phyloP scores from a whole-genome alignment of 1,140 invertebrate species.

The Harpegnathos saltator region DNA sequence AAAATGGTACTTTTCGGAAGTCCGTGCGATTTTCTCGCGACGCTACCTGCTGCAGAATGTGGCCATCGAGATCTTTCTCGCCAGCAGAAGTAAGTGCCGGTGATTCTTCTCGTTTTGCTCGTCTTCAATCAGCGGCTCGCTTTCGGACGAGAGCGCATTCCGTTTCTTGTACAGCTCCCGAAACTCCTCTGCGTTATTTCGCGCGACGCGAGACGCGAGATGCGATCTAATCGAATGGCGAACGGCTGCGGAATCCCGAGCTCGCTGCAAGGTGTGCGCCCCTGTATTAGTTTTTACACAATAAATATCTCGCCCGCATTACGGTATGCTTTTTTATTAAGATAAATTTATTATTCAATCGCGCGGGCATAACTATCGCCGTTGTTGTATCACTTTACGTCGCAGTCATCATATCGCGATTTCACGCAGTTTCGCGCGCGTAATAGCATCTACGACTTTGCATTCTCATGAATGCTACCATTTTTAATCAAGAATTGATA shows the following conservation, averaged over 20 bases:
- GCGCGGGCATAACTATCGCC: slow-evolving; percentile 44
- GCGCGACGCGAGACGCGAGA: slow-evolving; percentile 77
- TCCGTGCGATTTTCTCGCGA: slow-evolving; percentile 98
- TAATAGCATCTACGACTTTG: background rate
- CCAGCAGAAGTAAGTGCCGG: slow-evolving; percentile 96
- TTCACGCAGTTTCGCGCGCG: background rate
- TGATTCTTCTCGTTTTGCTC: slow-evolving; percentile 50
- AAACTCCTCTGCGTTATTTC: slow-evolving; percentile 75
- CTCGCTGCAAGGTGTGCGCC: slow-evolving; percentile 81
- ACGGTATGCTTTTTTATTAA: slow-evolving; percentile 79
- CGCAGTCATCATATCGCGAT: background rate
- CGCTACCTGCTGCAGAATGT: slow-evolving; percentile 98
- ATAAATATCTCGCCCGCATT: slow-evolving; percentile 83
- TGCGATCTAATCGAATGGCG: slow-evolving; percentile 74
- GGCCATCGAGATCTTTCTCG: slow-evolving; percentile 99
- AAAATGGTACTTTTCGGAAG: slow-evolving; percentile 99
- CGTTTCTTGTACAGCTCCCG: slow-evolving; percentile 76
- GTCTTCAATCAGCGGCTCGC: slow-evolving; percentile 53
- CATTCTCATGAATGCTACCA: background rate
- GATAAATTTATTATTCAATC: slow-evolving; percentile 76
- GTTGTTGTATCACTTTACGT: background rate
- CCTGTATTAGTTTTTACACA: slow-evolving; percentile 79
- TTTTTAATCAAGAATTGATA: slow-evolving; percentile 3
- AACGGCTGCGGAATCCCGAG: slow-evolving; percentile 78
- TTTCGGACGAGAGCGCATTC: slow-evolving; percentile 66